Base-by-base conservation (phyloP, 1,140 invertebrate species). In the Neelides sp. region DNA sequence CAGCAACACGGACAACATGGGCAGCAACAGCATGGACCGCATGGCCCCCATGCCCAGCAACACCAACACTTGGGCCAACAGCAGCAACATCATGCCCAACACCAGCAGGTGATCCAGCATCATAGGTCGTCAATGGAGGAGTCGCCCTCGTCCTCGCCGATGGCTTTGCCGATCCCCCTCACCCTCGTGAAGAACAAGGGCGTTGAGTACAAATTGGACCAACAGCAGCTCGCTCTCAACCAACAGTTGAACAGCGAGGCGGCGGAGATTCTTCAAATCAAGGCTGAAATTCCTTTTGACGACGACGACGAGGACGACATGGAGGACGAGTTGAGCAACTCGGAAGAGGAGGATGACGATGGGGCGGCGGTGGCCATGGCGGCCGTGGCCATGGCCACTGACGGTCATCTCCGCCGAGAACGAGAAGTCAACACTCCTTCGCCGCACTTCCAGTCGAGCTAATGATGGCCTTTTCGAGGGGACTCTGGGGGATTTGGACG, bases 1-100 rank as follows among this genome's bases (percentile, higher is more conserved):
- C 41, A 71, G 73, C 62, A 70, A 65, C 64, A 70, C 65, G 50
- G 69, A 62, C 50, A 77, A 73, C 68, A 75, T 74, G 55, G 74
- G 68, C 66, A 64, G 67, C 64, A 57, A 66, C 67, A 53, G 68
- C 69, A 57, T 61, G 65, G 65, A 45, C 59, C 66, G 57, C 52
- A n/a, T n/a, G n/a, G 63, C 40, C 63, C 64, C 35, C 62, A 64
- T 54, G 63, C 67, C 63, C 12, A 64, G 62, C 42, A 69, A 65
- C 57, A 64, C 62, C 24, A 65, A 61, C 4, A 51, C 65, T 37
- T 68, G 57, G 35, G 73, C 71, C 63, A 71, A 69, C 48, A 70
- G 72, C 12, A 73, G 72, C 24, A 28, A 22, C 22, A 20, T 4
- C 27, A 20, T 5, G 3, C 27, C 10, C 27, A 20, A 4, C 20